Base-by-base conservation (phyloP, 1,140 invertebrate species). In the Bombus breviceps region DNA sequence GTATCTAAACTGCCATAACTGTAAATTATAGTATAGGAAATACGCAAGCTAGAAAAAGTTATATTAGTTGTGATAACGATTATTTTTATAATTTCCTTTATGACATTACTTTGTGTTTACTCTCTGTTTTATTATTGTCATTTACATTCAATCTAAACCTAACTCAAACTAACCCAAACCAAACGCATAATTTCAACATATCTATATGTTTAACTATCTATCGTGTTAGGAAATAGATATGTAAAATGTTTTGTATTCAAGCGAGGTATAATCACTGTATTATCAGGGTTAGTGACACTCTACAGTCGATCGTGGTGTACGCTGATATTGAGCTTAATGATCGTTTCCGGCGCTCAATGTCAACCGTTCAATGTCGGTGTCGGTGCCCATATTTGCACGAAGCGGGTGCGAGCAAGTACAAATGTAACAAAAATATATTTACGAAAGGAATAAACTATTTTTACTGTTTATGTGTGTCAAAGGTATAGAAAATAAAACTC, bases 301-400 rank as follows among this genome's bases (percentile, higher is more conserved):
- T 1, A 80, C 37, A 39, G 39, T 71, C 66, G 68, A 88, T 88
- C 80, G 53, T 57, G 25, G 66, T 43, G 59, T 81, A 53, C 37
- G 62, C 22, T 34, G 83, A 87, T 85, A 85, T 81, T 74, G 86
- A 87, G 86, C 71, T 84, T 86, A 87, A 87, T 82, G 79, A 87
- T 81, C 81, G 80, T 87, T 89, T 86, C 83, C 76, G 80, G 69
- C 41, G 64, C 39, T 89, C 89, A 91, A 91, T 91, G 90, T 90
- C 90, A 91, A 88, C 75, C 72, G 32, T 83, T 83, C 85, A 83
- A 86, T 83, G 85, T 62, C 85, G 74, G 41, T 77, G 85, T 34
- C 57, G 74, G 57, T 77, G 81, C n/a, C 57, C 53, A 78, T 15
- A 77, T 72, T 83, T 82, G 57, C 74, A 86, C 57, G 68, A 47